Percentiles rank a stretch among this genome's conserved stretches.
These are phyloP conservation scores for Mobula birostris DNA, from an alignment of 2,113 vertebrate species.

Conservation along the genomic window DNA sequence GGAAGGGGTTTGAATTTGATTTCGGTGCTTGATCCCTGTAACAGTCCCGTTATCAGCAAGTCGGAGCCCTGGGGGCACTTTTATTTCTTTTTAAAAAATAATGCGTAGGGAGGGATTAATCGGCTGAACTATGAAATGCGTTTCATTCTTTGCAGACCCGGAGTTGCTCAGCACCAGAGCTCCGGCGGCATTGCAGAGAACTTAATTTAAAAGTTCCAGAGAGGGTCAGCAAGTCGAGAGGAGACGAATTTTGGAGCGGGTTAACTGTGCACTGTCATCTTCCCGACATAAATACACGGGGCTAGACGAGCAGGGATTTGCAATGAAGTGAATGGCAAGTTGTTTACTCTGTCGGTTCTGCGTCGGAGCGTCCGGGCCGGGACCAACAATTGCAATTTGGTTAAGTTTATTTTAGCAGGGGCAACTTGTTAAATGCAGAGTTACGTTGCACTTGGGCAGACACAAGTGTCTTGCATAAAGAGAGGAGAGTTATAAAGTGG, in stretches of 20 bases:
- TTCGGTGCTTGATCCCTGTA: neutral
- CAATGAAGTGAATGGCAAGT: neutral
- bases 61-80: neutral
- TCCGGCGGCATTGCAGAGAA: no score
- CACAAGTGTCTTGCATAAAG: neutral
- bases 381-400: neutral
- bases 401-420: neutral
- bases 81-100: neutral
- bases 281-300: neutral
- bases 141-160: neutral
- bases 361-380: no score
- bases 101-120: no score
- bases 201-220: no score
- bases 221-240: neutral
- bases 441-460: neutral
- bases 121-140: no score
- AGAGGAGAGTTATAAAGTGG: neutral
- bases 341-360: neutral
- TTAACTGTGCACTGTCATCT: neutral
- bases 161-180: neutral
- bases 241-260: neutral
- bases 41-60: neutral
- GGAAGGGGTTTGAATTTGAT: neutral
- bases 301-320: neutral
- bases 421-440: neutral